These are phyloP conservation scores for Macrophya annulata DNA, from an alignment of 2,888 invertebrate genomes.

Conservation along the genomic window DNA sequence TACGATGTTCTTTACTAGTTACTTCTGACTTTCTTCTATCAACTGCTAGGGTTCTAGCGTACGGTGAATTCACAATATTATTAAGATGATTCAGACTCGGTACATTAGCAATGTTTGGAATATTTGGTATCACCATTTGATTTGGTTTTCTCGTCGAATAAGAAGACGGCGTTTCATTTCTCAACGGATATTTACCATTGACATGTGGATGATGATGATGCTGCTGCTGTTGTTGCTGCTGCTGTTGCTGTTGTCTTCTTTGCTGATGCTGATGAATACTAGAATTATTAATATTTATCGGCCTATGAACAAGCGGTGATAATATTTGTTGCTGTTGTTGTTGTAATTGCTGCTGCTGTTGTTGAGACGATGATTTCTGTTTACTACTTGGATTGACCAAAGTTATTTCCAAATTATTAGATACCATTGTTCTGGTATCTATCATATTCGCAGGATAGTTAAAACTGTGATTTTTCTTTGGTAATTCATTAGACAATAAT, in stretches of 20 bases:
- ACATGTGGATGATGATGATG: conserved; percentile 72
- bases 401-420: conserved; percentile 87
- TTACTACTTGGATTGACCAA: conserved; percentile 82
- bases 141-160: conserved; percentile 74
- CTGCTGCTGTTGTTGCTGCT: conserved; percentile 36
- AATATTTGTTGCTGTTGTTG: conserved; percentile 46
- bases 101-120: conserved; percentile 74
- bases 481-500: conserved; percentile 62
- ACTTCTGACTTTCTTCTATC: conserved; percentile 72
- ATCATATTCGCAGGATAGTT: conserved; percentile 74
- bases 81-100: conserved; percentile 76
- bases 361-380: conserved; percentile 57
- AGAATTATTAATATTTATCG: background rate
- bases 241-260: conserved; percentile 53
- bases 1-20: conserved; percentile 62
- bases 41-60: conserved; percentile 64
- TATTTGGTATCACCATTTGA: conserved; percentile 76
- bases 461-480: conserved; percentile 65
- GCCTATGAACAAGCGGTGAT: conserved; percentile 3
- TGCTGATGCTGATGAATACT: conserved; percentile 57
- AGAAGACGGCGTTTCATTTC: conserved; percentile 79
- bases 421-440: conserved; percentile 82
- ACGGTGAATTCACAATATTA: conserved; percentile 60
- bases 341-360: conserved; percentile 1
- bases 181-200: conserved; percentile 82